Percentiles rank a stretch among this genome's conserved stretches.
Evolutionary conservation across 35 echinoderm and acorn worm genomes (phyloP).

Genomic region (Apostichopus japonicus): DNA sequence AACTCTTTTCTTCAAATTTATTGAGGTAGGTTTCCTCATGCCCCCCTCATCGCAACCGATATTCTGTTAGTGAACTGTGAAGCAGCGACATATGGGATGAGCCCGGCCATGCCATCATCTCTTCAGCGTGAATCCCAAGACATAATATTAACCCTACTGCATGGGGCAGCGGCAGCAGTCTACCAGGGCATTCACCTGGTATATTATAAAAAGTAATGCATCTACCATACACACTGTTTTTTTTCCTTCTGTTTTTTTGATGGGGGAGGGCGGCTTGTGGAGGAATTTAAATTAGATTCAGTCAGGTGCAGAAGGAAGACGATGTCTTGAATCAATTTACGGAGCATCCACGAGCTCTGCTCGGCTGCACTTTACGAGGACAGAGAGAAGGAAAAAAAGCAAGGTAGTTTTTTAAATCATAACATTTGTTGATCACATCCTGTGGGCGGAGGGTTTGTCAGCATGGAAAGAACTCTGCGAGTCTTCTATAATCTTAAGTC

Average conservation of each 20-base stretch:
- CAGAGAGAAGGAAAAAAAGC: not conserved
- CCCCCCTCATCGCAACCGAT: not conserved
- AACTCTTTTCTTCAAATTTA: constrained; percentile 23
- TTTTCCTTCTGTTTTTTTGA: not conserved
- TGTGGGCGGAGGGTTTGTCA: not conserved
- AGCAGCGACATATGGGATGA: constrained; percentile 28
- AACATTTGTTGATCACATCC: constrained; percentile 1
- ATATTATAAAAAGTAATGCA: not conserved
- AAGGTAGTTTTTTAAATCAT: constrained; percentile 20
- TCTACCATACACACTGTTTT: not conserved
- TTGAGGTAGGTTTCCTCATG: not conserved
- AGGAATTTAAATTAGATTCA: constrained; percentile 54
- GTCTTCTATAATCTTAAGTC: not conserved
- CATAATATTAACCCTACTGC: not conserved
- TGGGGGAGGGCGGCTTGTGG: constrained; percentile 1
- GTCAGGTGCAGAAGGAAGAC: constrained; percentile 12
- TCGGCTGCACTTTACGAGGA: not conserved
- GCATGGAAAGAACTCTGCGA: too few species aligned
- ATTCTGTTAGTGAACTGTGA: constrained; percentile 31
- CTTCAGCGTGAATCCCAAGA: not conserved
- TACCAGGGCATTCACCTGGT: constrained; percentile 33
- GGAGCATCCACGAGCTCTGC: not conserved
- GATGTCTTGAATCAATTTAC: constrained; percentile 41
- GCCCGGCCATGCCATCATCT: not conserved
- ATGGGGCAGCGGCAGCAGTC: not conserved